Evolutionary conservation across 2,113 vertebrate species (phyloP).

Genomic region (Empidonax alnorum): DNA sequence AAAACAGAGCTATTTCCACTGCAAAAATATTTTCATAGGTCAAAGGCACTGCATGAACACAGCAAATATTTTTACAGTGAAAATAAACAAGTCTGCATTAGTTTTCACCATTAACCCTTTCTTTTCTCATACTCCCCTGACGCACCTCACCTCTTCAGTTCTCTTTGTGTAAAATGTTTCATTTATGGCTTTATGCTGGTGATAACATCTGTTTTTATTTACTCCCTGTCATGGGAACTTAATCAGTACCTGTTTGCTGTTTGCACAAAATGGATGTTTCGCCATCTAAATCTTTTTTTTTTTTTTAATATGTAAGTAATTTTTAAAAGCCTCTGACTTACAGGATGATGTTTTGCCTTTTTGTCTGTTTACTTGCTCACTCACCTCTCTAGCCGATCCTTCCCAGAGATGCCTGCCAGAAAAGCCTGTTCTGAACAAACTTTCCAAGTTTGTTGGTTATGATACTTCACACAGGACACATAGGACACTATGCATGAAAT

Average conservation of each 20-base stretch:
- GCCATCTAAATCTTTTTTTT: neutral
- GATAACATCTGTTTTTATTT: neutral
- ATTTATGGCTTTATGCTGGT: neutral
- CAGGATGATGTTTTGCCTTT: neutral
- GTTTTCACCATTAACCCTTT: conserved; percentile 29
- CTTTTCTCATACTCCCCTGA: neutral
- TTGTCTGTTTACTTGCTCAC: neutral
- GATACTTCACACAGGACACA: neutral
- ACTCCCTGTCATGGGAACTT: neutral
- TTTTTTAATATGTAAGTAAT: neutral
- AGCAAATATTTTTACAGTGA: conserved; percentile 56
- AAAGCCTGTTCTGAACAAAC: neutral
- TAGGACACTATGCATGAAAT: neutral
- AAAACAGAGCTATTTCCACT: conserved; percentile 56
- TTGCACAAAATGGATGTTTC: neutral
- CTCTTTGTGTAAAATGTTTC: neutral
- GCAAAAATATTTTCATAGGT: conserved; percentile 60
- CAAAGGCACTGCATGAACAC: conserved; percentile 44
- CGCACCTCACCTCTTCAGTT: neutral
- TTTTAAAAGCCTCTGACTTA: neutral
- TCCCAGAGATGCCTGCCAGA: neutral
- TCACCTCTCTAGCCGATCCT: neutral
- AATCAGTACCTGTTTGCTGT: neutral
- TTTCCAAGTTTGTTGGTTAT: neutral
- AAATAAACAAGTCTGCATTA: conserved; percentile 43